Evolutionary conservation across 2,797 vertebrate species (phyloP).

Genomic region (Paedocypris micromegethes): DNA sequence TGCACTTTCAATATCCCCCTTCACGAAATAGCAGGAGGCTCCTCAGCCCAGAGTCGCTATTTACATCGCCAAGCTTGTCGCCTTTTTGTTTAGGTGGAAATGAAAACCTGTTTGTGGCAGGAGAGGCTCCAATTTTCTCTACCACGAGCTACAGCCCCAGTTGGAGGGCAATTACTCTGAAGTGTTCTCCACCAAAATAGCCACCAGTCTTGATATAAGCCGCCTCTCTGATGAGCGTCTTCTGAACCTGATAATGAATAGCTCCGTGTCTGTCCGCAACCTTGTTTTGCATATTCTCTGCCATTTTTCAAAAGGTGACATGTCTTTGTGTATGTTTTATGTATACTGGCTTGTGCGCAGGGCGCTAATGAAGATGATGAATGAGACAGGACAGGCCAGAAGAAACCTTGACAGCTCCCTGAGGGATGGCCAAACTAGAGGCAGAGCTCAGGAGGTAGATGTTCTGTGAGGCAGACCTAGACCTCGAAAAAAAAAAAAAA

Average conservation of each 20-base stretch:
- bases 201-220: conserved; percentile 22
- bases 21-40: conserved; percentile 33
- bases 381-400: conserved; percentile 52
- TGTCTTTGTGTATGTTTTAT: conserved; percentile 30
- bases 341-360: conserved; percentile 32
- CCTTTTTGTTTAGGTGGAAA: conserved; percentile 30
- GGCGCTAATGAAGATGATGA: conserved; percentile 58
- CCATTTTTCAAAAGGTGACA: conserved; percentile 15
- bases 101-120: conserved; percentile 35
- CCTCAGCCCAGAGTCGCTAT: conserved; percentile 22
- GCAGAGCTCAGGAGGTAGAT: conserved; percentile 7
- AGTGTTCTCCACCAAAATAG: conserved; percentile 39
- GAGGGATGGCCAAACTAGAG: not conserved
- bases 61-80: conserved; percentile 23
- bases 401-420: conserved; percentile 36
- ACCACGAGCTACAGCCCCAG: conserved; percentile 45
- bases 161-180: conserved; percentile 35
- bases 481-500: too few relatives aligned
- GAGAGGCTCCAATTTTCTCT: conserved; percentile 51
- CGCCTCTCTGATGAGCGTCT: conserved; percentile 27
- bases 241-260: conserved; percentile 27
- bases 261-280: not conserved
- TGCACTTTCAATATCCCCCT: conserved; percentile 24
- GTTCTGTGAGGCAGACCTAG: not conserved
- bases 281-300: conserved; percentile 1